Evolutionary conservation across 2,888 invertebrate genomes (phyloP).

Genomic region (Oasisia sp.): DNA sequence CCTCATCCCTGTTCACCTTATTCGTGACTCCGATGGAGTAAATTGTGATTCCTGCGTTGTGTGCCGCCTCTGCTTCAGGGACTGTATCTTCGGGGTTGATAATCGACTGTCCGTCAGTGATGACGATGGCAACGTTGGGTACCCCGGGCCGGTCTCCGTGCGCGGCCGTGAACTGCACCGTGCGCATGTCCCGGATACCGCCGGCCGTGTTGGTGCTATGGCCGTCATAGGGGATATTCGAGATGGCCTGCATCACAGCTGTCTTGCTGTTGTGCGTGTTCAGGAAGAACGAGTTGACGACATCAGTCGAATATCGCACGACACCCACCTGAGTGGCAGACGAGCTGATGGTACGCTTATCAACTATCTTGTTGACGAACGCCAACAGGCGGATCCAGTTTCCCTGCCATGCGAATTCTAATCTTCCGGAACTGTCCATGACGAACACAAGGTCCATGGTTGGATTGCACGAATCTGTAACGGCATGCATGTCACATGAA

Average conservation of each 20-base stretch:
- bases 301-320: constrained; percentile 13
- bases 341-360: neutral
- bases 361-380: neutral
- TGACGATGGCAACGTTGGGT: constrained; percentile 18
- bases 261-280: constrained; percentile 26
- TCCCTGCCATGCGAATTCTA: neutral
- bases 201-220: constrained; percentile 39
- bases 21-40: constrained; percentile 19
- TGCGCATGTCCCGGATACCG: constrained; percentile 35
- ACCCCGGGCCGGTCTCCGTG: constrained; percentile 19
- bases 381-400: neutral
- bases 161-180: constrained; percentile 36
- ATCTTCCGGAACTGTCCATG: neutral
- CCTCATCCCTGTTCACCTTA: neutral
- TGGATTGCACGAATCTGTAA: neutral
- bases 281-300: constrained; percentile 27
- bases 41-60: neutral
- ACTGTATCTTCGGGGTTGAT: constrained; percentile 48
- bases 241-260: constrained; percentile 29
- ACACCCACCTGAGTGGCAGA: constrained; percentile 10
- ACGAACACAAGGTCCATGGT: neutral
- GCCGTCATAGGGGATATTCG: constrained; percentile 31
- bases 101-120: constrained; percentile 45
- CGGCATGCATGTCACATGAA: neutral
- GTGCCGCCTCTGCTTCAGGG: constrained; percentile 34